Base-by-base conservation (phyloP, 2,888 invertebrate genomes). In the Pyrochroa serraticornis region DNA sequence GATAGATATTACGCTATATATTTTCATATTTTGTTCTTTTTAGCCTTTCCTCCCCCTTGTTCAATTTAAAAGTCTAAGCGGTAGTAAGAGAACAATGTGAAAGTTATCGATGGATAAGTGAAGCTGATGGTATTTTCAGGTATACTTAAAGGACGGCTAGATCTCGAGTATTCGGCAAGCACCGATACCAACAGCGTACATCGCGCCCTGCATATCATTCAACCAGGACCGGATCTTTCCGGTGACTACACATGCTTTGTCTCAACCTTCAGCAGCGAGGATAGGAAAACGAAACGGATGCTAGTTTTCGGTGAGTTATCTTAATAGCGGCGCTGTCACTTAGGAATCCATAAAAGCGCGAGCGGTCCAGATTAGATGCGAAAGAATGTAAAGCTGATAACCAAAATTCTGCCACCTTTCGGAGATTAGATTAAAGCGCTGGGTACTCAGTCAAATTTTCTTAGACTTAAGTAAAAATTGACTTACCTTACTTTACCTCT, bases 211-310 rank as follows among this genome's bases (percentile, higher is more conserved):
- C 85, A 87, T 72, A 87, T 90, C 71, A 72, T 85, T 58, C 83
- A 83, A 50, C 86, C 87, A 9, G 85, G 86, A 14, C 86, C 87
- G 10, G 87, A 88, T 56, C 81, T 89, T 60, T 85, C 86, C 35
- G 90, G 90, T 5, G 86, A 87, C 72, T 90, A 89, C 76, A 86
- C 85, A 14, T 90, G 90, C 70, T 82, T 83, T 14, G 87, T 90
- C 9, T 87, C 88, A 13, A 88, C 88, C 1, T 87, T 87, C 69
- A 79, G 81, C 68, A 83, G 84, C 60, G 89, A 89, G 72, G 87
- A 85, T 64, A 80, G 82, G 38, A 81, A 81, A 73, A 84, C 85
- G 34, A 84, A 84, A 69, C 77, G 82, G 42, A 88, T 90, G 87
- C 82, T 87, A 42, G 85, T 90, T 55, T 89, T 87, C 73, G 88